These are phyloP conservation scores for Orius insidiosus DNA, from an alignment of 1,140 invertebrate genomes.

Conservation along the genomic window DNA sequence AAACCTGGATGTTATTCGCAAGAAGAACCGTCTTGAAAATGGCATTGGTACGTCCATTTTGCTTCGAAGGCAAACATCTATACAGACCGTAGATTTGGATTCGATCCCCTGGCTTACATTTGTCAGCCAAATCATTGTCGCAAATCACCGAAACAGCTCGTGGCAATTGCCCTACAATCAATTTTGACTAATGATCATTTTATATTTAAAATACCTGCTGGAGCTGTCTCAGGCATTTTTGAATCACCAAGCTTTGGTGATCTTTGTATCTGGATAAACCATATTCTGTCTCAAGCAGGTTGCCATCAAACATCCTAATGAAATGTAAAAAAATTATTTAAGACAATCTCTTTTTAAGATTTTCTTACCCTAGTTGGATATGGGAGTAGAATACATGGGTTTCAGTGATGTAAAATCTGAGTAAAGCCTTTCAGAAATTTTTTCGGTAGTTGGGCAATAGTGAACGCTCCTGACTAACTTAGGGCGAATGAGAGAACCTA, in stretches of 20 bases:
- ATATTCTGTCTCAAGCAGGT: slow-evolving; percentile 93
- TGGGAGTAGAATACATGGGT: slow-evolving; percentile 58
- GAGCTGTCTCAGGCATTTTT: slow-evolving; percentile 99
- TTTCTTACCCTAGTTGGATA: slow-evolving; percentile 74
- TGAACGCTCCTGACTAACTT: slow-evolving; percentile 95
- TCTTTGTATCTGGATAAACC: slow-evolving; percentile 92
- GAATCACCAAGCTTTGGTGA: slow-evolving; percentile 91
- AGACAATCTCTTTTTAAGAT: too few species aligned
- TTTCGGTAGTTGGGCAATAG: slow-evolving; percentile 86
- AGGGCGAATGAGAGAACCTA: slow-evolving; percentile 79
- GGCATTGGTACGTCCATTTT: slow-evolving; percentile 81
- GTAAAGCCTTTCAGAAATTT: slow-evolving; percentile 83
- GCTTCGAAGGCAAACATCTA: slow-evolving; percentile 84
- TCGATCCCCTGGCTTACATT: slow-evolving; percentile 91
- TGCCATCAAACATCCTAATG: slow-evolving; percentile 91
- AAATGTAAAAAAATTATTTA: slow-evolving; percentile 11
- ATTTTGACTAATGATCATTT: not conserved
- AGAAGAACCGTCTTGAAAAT: slow-evolving; percentile 78
- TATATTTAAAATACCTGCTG: slow-evolving; percentile 42
- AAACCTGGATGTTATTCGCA: slow-evolving; percentile 76
- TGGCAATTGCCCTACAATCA: slow-evolving; percentile 58
- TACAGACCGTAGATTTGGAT: slow-evolving; percentile 89
- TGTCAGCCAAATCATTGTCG: slow-evolving; percentile 93
- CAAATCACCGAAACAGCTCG: slow-evolving; percentile 86
- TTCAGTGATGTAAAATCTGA: slow-evolving; percentile 95